Conservation (phyloP, 1,140 invertebrate species). For the Eumeta japonica region DNA sequence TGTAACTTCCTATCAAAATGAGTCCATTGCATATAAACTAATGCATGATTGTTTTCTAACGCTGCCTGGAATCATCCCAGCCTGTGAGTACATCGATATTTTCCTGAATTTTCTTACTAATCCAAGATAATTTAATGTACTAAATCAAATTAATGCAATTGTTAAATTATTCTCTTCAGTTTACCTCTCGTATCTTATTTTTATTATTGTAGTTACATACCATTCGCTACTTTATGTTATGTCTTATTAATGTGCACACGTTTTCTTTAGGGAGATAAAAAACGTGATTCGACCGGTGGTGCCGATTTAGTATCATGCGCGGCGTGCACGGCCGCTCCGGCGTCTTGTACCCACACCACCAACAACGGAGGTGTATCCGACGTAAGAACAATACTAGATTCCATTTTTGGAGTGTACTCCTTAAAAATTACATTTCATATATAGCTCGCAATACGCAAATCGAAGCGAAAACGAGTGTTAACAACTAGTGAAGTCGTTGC, state of each 20-base stretch:
- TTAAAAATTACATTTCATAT: constrained; percentile 10
- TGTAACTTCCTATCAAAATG: constrained; percentile 6
- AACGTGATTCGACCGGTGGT: constrained; percentile 68
- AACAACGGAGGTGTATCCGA: constrained; percentile 82
- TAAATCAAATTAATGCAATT: too few relatives aligned
- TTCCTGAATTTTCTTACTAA: background rate
- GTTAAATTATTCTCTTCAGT: too few relatives aligned
- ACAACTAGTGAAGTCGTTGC: too few relatives aligned
- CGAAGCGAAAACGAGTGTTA: too few relatives aligned
- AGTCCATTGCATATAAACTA: constrained; percentile 50
- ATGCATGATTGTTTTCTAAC: constrained; percentile 49
- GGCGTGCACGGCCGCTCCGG: constrained; percentile 70
- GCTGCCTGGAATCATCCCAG: constrained; percentile 48
- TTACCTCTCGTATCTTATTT: too few relatives aligned
- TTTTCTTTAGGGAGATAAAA: constrained; percentile 83
- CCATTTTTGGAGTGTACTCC: too few relatives aligned
- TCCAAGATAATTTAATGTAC: too few relatives aligned
- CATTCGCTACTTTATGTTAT: too few relatives aligned
- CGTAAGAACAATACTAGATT: constrained; percentile 59
- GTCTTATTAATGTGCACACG: too few relatives aligned
- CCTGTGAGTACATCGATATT: constrained; percentile 44
- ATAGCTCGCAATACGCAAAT: constrained; percentile 19
- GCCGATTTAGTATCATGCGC: constrained; percentile 81
- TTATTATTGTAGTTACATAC: too few relatives aligned
- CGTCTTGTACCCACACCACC: constrained; percentile 79